A percentile compares a stretch with the other conserved stretches of the same genome.
phyloP scores from a whole-genome alignment of 2,888 invertebrate genomes.

The Leptinotarsa peninsularis region DNA sequence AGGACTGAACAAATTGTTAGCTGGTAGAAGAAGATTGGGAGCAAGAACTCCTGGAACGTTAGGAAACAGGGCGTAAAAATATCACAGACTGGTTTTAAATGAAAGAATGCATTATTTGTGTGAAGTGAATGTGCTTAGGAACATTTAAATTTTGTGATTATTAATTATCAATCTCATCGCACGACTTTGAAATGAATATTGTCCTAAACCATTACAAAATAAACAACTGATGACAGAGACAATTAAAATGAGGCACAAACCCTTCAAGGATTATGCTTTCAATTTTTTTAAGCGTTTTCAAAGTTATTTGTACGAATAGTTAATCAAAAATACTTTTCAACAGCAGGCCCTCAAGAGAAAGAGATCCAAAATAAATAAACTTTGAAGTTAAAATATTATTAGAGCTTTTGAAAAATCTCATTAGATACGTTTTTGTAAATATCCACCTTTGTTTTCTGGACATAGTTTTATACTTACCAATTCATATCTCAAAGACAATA shows the following conservation, averaged over 20 bases:
- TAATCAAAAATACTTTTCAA: too few relatives aligned
- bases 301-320: too few relatives aligned
- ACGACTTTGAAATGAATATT: neutral
- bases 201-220: neutral
- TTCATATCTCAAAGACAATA: neutral
- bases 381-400: too few relatives aligned
- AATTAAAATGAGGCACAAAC: neutral
- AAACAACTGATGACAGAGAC: too few relatives aligned
- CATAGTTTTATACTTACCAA: conserved; percentile 1
- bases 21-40: conserved; percentile 77
- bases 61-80: conserved; percentile 32
- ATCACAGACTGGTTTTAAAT: conserved; percentile 29
- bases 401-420: too few relatives aligned
- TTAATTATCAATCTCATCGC: neutral
- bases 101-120: conserved; percentile 9
- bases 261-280: too few relatives aligned
- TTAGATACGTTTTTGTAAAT: conserved; percentile 4
- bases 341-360: too few relatives aligned
- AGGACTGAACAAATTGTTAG: conserved; percentile 76
- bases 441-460: neutral
- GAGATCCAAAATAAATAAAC: too few relatives aligned
- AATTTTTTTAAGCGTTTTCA: too few relatives aligned
- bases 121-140: conserved; percentile 1
- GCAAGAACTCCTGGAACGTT: conserved; percentile 69
- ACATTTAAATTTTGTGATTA: neutral